Evolutionary conservation across 2,113 vertebrate genomes (phyloP), one percentile per base, ranked within the genome.

Genomic region (Lepisosteus oculatus): DNA sequence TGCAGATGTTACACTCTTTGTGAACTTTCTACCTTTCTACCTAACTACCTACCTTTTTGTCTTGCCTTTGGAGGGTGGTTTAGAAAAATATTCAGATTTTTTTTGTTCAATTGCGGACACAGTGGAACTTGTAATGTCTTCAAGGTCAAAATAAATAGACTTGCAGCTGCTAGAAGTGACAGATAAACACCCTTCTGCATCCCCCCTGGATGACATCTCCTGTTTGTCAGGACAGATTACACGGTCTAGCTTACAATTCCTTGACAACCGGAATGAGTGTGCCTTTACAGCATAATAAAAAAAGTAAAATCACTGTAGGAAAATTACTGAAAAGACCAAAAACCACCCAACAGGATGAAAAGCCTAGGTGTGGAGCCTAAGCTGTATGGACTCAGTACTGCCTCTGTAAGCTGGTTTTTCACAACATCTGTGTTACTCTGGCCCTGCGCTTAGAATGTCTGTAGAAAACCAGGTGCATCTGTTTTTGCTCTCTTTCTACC

Each of bases 121-220:
- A 59, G n/a, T 59, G 56, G 7, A 59, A 59, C 56, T n/a, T 14
- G n/a, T 14, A 59, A 59, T 14, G n/a, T 59, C n/a, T 59, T 12
- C 56, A 59, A 59, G 56, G 56, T 59, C 56, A 59, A 59, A 12
- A 14, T 12, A 59, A 59, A 59, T 51, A 51, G 47, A 51, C 47
- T 51, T 51, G 47, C 47, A 51, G 47, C 47, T 51, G 47, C 47
- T 9, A 51, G 47, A 8, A 12, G n/a, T 6, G n/a, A 59, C 56
- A 59, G 56, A 59, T 59, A 59, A 59, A 59, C 56, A 59, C 56
- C 56, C 56, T 59, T n/a, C 11, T 59, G 47, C 47, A 51, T 51
- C 47, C 5, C 47, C 47, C 13, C 56, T 12, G n/a, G 56, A 59
- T n/a, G 3, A 4, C 12, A 4, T 6, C n/a, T 59, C 56, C 7